Evolutionary conservation across 2,797 vertebrate genomes (phyloP), one percentile per base, ranked within the genome.

Genomic region (Thamnophis elegans): DNA sequence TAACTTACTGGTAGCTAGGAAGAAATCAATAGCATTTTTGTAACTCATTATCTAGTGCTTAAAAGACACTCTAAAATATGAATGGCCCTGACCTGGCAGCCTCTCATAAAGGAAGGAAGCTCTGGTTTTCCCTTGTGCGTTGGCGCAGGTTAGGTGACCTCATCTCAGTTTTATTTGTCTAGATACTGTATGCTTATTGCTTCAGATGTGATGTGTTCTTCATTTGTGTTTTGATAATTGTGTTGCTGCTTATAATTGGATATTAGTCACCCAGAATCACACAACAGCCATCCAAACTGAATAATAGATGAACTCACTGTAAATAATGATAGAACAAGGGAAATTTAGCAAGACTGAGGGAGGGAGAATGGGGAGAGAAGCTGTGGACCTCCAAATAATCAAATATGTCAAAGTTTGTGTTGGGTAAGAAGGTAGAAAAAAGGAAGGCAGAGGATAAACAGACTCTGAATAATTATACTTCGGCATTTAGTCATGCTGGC

Each of bases 21-120:
- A 53, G 42, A 93, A 88, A 93, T 93, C 92, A 82, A 93, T 89
- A 89, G 73, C 65, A 91, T 85, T 93, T 93, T 93, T 91, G 92
- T 93, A 91, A 82, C 86, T 88, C 56, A 65, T 90, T 91, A 91
- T 82, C 55, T 87, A 85, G 28, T n/a, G 54, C 51, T 73, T 85
- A 60, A 91, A 90, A 93, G 32, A 85, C 14, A 62, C 16, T 93
- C 20, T 47, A 82, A 47, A 25, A 47, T 47, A 82, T 82, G 73
- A 20, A 25, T 82, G 4, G 73, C 73, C 73, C 20, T 82, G 73
- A 82, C 73, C 73, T 82, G 73, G 20, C 20, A 82, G 73, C 4
- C 73, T 47, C 47, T 47, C 36, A 47, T 47, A 47, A 82, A 47
- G 42, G 4, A 25, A 20, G 42, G 73, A 25, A 73, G 73, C 25